Evolutionary conservation across 2,888 invertebrate genomes (phyloP).

Genomic region (Arrhopalites spinosus): DNA sequence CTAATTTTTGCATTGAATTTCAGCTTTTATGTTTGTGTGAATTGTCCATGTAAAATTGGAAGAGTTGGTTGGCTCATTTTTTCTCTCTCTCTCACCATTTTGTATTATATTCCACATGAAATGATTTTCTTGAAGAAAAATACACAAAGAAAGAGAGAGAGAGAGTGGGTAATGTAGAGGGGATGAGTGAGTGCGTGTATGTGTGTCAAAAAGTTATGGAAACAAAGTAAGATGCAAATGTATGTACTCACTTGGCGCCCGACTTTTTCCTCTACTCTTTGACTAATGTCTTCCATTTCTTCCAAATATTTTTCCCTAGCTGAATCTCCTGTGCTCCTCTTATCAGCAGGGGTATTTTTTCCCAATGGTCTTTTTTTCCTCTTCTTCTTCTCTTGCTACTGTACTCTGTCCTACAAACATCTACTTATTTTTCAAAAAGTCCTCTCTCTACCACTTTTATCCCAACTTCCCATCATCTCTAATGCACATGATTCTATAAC

Average conservation of each 20-base stretch:
- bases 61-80: no score
- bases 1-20: slow-evolving; percentile 2
- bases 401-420: background rate
- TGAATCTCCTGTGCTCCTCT: background rate
- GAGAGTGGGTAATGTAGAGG: slow-evolving; percentile 14
- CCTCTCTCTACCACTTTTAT: slow-evolving; percentile 6
- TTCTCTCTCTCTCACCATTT: background rate
- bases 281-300: slow-evolving; percentile 55
- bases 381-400: background rate
- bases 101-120: background rate
- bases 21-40: background rate
- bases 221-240: slow-evolving; percentile 42
- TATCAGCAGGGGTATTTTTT: background rate
- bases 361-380: background rate
- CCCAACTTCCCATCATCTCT: background rate
- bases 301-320: background rate
- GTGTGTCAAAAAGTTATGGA: slow-evolving; percentile 50
- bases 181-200: slow-evolving; percentile 30
- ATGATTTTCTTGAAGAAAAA: background rate
- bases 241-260: slow-evolving; percentile 36
- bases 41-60: no score
- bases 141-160: background rate
- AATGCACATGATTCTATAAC: no score
- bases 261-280: slow-evolving; percentile 33
- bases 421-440: slow-evolving; percentile 1